A percentile compares a stretch with the other conserved stretches of the same genome.
Conservation (phyloP, 2,113 vertebrate species). For the Chloebia gouldiae region DNA sequence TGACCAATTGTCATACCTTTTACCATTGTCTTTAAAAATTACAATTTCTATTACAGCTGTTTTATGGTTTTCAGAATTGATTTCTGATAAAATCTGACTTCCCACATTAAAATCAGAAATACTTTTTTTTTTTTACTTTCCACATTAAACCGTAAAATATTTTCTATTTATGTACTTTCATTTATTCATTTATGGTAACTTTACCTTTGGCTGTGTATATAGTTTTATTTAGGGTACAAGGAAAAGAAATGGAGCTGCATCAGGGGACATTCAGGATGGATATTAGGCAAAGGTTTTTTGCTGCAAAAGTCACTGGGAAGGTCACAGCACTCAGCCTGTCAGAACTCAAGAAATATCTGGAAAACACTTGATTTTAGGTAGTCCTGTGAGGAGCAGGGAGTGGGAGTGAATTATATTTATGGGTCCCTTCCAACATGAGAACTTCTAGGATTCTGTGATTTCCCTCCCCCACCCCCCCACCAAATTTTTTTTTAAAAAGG, state of each 20-base stretch:
- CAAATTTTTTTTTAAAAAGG: not conserved
- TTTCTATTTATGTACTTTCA: not conserved
- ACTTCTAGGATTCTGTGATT: not conserved
- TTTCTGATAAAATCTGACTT: not conserved
- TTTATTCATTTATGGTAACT: not conserved
- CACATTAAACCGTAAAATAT: not conserved
- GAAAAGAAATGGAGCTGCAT: not conserved
- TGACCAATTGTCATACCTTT: not conserved
- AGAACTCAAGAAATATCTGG: not conserved
- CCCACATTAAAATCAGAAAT: not conserved
- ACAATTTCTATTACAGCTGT: not conserved
- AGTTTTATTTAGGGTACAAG: not conserved
- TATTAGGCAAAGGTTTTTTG: not conserved
- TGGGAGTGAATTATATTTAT: not conserved
- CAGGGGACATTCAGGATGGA: not conserved
- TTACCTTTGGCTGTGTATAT: not conserved
- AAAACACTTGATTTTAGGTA: not conserved
- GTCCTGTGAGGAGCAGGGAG: not conserved
- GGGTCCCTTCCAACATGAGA: not conserved
- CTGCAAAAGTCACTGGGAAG: not conserved
- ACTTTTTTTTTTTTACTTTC: not conserved
- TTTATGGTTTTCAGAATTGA: not conserved
- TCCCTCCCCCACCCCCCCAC: accelerated
- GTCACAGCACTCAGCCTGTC: not conserved
- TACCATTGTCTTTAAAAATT: not conserved